A percentile compares a stretch with the other conserved stretches of the same genome.
phyloP scores from a whole-genome alignment of 1,140 invertebrate genomes.

The Popillia japonica region DNA sequence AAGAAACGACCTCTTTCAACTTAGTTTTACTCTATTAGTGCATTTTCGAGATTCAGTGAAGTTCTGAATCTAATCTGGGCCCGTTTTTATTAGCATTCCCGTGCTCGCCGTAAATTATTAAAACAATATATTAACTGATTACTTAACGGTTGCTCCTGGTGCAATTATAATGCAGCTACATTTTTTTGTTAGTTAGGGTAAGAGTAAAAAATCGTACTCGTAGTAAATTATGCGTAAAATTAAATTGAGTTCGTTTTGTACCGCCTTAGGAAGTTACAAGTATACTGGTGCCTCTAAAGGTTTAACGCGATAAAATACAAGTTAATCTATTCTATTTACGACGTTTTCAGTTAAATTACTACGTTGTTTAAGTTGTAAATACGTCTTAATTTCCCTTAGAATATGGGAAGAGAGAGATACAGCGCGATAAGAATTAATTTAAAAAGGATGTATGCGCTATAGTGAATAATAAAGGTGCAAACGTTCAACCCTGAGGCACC shows the following conservation, averaged over 20 bases:
- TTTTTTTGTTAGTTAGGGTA: not conserved
- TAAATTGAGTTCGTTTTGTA: not conserved
- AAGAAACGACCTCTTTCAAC: not conserved
- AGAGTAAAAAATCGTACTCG: not conserved
- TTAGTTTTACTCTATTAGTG: conserved; percentile 11
- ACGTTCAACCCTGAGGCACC: not conserved
- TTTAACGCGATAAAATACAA: not conserved
- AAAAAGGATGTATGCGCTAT: not conserved
- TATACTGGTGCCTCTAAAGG: not conserved
- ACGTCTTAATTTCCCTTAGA: not conserved
- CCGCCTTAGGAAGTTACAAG: not conserved
- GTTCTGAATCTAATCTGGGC: not conserved
- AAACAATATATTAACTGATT: not conserved
- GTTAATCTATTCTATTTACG: not conserved
- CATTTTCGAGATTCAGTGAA: not conserved
- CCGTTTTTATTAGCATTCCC: conserved; percentile 14
- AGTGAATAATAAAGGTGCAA: not conserved
- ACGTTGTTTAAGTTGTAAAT: not conserved
- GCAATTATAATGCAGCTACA: not conserved
- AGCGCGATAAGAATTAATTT: not conserved
- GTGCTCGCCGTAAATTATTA: not conserved
- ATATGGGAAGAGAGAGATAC: not conserved
- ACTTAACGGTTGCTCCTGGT: not conserved
- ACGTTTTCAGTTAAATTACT: not conserved
- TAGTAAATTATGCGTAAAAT: conserved; percentile 15